A percentile compares a stretch with the other conserved stretches of the same genome.
Conservation (phyloP, 2,888 invertebrate genomes). For the Lottia gigantea region DNA sequence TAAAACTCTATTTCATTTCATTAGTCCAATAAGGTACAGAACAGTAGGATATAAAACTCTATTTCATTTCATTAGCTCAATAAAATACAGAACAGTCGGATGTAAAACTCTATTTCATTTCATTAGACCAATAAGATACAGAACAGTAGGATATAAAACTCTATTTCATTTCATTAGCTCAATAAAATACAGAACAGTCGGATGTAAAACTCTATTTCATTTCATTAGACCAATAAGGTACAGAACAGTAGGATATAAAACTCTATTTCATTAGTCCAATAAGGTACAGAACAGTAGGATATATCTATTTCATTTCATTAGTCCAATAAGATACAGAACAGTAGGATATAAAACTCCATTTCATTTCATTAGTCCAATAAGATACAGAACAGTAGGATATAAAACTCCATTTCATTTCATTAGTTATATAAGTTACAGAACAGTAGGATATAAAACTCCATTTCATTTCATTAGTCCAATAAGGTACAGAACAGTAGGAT, state of each 20-base stretch:
- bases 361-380: neutral
- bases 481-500: too few species aligned
- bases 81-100: neutral
- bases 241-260: neutral
- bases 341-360: neutral
- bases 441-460: neutral
- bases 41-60: neutral
- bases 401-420: neutral
- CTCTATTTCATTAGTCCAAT: neutral
- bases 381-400: neutral
- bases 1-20: neutral
- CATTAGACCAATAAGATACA: too few species aligned
- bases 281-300: neutral
- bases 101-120: neutral
- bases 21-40: too few species aligned
- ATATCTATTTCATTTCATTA: neutral
- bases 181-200: neutral
- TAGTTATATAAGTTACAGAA: too few species aligned
- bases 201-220: neutral
- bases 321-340: too few species aligned
- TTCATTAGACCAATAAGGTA: too few species aligned
- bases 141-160: neutral
- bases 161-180: neutral
- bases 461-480: neutral
- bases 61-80: neutral